phyloP scores from a whole-genome alignment of 2,797 vertebrate species.

The Nasua narica region DNA sequence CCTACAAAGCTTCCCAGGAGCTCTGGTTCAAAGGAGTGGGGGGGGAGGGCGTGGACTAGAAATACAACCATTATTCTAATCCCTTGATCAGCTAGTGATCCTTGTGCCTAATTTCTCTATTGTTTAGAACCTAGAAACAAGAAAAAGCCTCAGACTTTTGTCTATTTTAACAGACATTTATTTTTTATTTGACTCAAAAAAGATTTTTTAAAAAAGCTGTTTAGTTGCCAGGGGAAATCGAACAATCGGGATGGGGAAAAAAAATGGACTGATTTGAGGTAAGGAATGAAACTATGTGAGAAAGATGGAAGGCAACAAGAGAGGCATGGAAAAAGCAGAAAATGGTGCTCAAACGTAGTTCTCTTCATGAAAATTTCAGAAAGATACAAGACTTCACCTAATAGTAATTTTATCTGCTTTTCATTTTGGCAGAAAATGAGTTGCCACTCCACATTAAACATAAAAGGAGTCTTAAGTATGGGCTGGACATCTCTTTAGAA shows the following conservation, averaged over 20 bases:
- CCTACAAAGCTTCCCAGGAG: neutral
- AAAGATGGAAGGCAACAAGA: neutral
- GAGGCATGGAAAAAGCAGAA: neutral
- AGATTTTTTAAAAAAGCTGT: neutral
- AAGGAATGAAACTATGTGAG: neutral
- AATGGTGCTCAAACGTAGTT: neutral
- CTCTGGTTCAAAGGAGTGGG: neutral
- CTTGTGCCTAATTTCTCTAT: neutral
- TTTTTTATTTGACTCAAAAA: neutral
- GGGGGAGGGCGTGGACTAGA: neutral
- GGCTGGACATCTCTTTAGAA: neutral
- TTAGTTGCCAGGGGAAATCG: neutral
- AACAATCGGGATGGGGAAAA: neutral
- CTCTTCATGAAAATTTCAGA: constrained; percentile 2
- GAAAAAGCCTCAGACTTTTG: neutral
- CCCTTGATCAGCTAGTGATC: neutral
- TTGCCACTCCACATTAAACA: neutral
- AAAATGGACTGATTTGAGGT: neutral
- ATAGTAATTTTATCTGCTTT: neutral
- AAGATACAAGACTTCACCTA: neutral
- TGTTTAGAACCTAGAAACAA: neutral
- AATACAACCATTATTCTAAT: neutral
- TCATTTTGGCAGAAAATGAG: neutral
- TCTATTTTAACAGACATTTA: neutral
- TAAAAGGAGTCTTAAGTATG: neutral